Conservation (phyloP, 2,888 invertebrate species). For the Blomia tropicalis region DNA sequence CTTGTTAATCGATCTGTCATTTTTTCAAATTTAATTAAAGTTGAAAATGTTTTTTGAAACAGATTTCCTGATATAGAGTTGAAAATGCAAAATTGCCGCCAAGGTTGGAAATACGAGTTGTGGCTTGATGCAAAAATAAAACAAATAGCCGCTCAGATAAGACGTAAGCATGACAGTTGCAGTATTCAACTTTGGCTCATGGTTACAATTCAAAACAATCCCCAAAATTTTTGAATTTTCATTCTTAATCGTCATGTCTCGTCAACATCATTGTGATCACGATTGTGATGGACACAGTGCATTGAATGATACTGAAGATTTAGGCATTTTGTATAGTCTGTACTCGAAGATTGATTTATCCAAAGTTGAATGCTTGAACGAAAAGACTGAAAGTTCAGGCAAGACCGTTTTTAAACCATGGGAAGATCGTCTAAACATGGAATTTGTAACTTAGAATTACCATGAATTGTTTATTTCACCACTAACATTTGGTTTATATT, state of each 20-base stretch:
- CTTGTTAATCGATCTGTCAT: too few species aligned
- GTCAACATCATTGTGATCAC: slow-evolving; percentile 23
- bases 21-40: too few species aligned
- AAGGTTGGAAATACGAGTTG: too few species aligned
- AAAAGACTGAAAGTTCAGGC: slow-evolving; percentile 66
- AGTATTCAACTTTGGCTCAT: too few species aligned
- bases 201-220: too few species aligned
- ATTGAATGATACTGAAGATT: slow-evolving; percentile 38
- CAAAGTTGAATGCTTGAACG: slow-evolving; percentile 78
- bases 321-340: slow-evolving; percentile 63
- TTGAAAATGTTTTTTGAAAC: too few species aligned
- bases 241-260: too few species aligned
- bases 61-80: too few species aligned
- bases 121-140: too few species aligned
- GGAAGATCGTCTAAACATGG: slow-evolving; percentile 61
- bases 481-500: slow-evolving; percentile 29
- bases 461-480: not conserved
- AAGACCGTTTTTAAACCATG: slow-evolving; percentile 78
- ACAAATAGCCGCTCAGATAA: not conserved
- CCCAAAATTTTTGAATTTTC: too few species aligned
- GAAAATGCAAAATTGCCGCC: too few species aligned
- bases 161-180: not conserved
- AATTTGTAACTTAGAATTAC: slow-evolving; percentile 47
- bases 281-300: slow-evolving; percentile 19
- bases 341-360: slow-evolving; percentile 73